Conservation (phyloP, 2,113 vertebrate species). For the Cyprinodon brontotheroides region DNA sequence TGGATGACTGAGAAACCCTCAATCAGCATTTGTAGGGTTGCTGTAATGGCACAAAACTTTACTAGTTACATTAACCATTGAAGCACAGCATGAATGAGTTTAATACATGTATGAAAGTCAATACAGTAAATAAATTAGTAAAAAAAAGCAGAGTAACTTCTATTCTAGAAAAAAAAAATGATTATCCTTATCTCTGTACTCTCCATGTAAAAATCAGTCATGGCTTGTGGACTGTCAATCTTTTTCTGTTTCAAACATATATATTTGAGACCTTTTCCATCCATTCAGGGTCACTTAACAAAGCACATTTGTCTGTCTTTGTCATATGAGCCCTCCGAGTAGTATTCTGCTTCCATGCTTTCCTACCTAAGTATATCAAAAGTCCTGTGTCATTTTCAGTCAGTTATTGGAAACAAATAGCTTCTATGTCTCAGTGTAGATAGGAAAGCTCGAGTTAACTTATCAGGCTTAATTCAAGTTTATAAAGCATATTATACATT, state of each 20-base stretch:
- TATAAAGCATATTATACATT: conserved; percentile 8
- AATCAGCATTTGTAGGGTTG: no score
- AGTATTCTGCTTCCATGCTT: neutral
- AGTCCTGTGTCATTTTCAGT: neutral
- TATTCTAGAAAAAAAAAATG: neutral
- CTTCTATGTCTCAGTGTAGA: conserved; percentile 15
- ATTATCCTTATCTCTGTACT: neutral
- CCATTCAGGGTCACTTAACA: neutral
- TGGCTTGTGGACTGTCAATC: neutral
- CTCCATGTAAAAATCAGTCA: neutral
- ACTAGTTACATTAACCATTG: no score
- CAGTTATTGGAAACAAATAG: neutral
- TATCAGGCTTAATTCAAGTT: conserved; percentile 15
- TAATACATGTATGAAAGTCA: no score
- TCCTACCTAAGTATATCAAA: neutral
- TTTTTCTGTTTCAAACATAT: neutral
- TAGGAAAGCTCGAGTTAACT: conserved; percentile 17
- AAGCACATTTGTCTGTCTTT: neutral
- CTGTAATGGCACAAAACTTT: no score
- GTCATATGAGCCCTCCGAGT: neutral
- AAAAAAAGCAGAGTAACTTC: no score
- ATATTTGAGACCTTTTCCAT: neutral
- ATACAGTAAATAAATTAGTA: no score
- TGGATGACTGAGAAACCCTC: no score
- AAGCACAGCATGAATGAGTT: no score